Evolutionary conservation across 2,113 vertebrate species (phyloP), one percentile per base, ranked within the genome.

Genomic region (Potamarius usumacintae): DNA sequence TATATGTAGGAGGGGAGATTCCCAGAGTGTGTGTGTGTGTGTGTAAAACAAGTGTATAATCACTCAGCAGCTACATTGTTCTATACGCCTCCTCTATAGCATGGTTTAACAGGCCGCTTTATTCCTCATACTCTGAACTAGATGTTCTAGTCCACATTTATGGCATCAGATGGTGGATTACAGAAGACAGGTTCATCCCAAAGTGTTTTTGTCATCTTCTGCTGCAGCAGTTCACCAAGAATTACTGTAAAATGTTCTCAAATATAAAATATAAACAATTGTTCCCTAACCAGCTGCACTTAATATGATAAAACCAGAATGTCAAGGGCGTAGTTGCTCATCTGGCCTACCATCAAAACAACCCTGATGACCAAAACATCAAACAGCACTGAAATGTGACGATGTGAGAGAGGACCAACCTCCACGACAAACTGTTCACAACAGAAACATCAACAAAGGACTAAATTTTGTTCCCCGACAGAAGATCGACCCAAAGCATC

Each of bases 1-100:
- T 27, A 58, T 5, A 53, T 87, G 83, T 76, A 67, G 62, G 85
- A 52, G 52, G 55, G 83, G 67, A 82, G 86, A 79, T 86, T 89
- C 84, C 57, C 50, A 17, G 77, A 84, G 50, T 80, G 58, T 85
- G 72, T 48, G 58, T 53, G 34, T 34, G 34, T 34, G 34, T 34
- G 34, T 34, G 34, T 34, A 34, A 34, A 52, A 80, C 34, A n/a
- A 82, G 42, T 62, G 65, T 72, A 55, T 78, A 67, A 20, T 15
- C 42, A 62, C n/a, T 25, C 62, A 76, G 77, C 57, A 50, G 20
- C 76, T 50, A 12, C 34, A 50, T 62, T 85, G 30, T 71, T 86
- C 20, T 57, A 53, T 53, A 79, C 58, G 30, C 60, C 85, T 57
- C n/a, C 52, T 9, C 55, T 52, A 30, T 52, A 34, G 22, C 25